Percentiles rank a stretch among this genome's conserved stretches.
These are phyloP conservation scores for Ceratoteleas bidentatus DNA, from an alignment of 1,140 invertebrate species.

Conservation along the genomic window DNA sequence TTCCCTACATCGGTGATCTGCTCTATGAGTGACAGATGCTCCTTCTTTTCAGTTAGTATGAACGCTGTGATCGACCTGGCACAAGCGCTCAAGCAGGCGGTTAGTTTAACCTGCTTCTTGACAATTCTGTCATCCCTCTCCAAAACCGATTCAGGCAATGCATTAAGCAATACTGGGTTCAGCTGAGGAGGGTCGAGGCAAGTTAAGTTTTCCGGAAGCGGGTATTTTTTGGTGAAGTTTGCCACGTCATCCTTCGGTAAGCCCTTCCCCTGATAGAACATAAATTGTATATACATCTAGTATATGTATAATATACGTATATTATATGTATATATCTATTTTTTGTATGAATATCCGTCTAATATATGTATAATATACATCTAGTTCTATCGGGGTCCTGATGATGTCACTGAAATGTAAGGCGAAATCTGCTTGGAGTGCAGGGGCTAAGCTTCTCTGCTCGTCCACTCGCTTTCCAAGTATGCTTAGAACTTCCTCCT, in stretches of 20 bases:
- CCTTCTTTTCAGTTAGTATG: neutral
- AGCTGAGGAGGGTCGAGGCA: constrained; percentile 47
- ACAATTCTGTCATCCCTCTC: constrained; percentile 45
- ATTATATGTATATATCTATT: too few relatives aligned
- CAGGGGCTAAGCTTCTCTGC: constrained; percentile 12
- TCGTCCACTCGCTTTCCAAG: constrained; percentile 1
- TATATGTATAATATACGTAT: too few relatives aligned
- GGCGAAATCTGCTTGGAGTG: constrained; percentile 21
- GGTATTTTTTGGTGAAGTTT: constrained; percentile 29
- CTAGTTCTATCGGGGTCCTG: too few relatives aligned
- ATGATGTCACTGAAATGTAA: constrained; percentile 22
- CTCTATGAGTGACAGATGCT: constrained; percentile 27
- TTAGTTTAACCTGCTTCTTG: constrained; percentile 49
- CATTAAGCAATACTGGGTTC: constrained; percentile 32
- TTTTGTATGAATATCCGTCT: too few relatives aligned
- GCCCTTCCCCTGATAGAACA: too few relatives aligned
- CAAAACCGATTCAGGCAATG: constrained; percentile 32
- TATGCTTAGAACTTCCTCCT: neutral
- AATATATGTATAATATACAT: too few relatives aligned
- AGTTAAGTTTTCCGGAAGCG: constrained; percentile 26
- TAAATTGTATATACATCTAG: too few relatives aligned
- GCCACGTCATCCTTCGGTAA: constrained; percentile 21
- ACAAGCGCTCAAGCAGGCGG: constrained; percentile 33
- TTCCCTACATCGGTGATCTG: constrained; percentile 32
- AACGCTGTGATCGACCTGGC: constrained; percentile 12